Conservation (phyloP, 92 coral and sea anemone genomes). For the Palythoa grandis region DNA sequence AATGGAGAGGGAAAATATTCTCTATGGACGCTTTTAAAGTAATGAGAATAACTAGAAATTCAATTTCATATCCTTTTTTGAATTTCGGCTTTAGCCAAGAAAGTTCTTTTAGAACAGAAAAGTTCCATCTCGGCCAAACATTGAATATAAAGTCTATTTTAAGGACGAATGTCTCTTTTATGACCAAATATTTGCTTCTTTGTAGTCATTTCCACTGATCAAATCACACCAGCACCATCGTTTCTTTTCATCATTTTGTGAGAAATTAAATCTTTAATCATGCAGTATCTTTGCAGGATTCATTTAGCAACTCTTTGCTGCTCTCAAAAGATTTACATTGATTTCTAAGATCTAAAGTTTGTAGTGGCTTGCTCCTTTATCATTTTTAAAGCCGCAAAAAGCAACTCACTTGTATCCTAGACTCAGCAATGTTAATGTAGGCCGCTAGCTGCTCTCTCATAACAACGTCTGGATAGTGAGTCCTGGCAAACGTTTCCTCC, state of each 20-base stretch:
- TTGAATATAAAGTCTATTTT: too few species aligned
- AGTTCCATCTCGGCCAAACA: too few species aligned
- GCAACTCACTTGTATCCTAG: conserved; percentile 84
- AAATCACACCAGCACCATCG: neutral
- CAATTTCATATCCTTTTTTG: too few species aligned
- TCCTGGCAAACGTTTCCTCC: conserved; percentile 83
- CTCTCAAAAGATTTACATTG: too few species aligned
- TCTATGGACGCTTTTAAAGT: too few species aligned
- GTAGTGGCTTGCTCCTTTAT: neutral
- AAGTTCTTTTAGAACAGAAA: too few species aligned
- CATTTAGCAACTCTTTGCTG: too few species aligned
- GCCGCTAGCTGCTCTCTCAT: conserved; percentile 92
- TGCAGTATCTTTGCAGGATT: too few species aligned
- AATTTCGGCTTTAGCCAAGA: too few species aligned
- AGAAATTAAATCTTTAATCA: too few species aligned
- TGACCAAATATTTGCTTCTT: neutral
- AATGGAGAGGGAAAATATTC: too few species aligned
- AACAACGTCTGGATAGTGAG: conserved; percentile 96
- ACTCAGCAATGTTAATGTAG: conserved; percentile 84
- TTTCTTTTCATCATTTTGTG: neutral
- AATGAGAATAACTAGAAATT: too few species aligned
- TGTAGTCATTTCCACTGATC: neutral
- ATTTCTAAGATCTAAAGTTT: neutral
- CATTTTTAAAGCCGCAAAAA: neutral
- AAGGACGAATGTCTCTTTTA: neutral